phyloP scores from a whole-genome alignment of 2,113 vertebrate species.

The Gymnogyps californianus region DNA sequence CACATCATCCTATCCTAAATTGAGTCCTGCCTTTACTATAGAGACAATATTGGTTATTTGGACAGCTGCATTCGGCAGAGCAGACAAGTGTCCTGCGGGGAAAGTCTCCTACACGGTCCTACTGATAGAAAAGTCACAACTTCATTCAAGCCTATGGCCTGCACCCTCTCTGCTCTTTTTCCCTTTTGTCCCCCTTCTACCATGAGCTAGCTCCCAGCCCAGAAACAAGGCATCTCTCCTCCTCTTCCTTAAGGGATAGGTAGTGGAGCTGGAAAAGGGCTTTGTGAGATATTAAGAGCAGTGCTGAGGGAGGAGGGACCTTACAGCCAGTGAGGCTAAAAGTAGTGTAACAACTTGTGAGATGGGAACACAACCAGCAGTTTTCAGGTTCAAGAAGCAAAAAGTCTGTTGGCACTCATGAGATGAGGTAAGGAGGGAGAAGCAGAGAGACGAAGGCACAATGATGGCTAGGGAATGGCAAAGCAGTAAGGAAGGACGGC shows the following conservation, averaged over 20 bases:
- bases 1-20: background rate
- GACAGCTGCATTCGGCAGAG: background rate
- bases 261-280: background rate
- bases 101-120: background rate
- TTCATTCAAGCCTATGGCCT: background rate
- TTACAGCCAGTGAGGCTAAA: background rate
- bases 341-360: background rate
- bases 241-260: background rate
- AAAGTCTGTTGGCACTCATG: background rate
- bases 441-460: background rate
- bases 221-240: background rate
- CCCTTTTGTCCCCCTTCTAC: background rate
- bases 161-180: background rate
- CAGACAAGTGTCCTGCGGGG: background rate
- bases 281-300: accelerated
- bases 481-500: background rate
- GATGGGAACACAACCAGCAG: background rate
- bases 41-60: background rate
- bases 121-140: background rate
- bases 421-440: background rate
- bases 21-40: background rate
- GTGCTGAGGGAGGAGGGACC: background rate
- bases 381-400: background rate
- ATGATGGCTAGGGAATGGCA: background rate
- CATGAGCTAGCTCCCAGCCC: background rate